Percentiles rank a stretch among this genome's conserved stretches.
Conservation (phyloP, 2,113 vertebrate genomes). For the Mystacornis crossleyi region DNA sequence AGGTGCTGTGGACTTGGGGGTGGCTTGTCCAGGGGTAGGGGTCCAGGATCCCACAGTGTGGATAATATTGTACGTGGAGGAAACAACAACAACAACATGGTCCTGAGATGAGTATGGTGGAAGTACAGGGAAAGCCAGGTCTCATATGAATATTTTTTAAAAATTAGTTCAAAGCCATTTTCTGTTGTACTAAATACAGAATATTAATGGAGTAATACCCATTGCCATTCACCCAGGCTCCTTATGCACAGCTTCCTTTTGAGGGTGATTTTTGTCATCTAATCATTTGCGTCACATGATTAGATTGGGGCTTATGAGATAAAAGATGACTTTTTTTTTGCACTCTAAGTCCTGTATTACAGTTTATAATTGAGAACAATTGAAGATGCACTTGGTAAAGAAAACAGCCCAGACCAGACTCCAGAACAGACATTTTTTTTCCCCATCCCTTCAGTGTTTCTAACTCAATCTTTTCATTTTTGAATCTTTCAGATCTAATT, state of each 20-base stretch:
- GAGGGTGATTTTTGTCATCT: not conserved
- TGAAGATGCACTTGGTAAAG: not conserved
- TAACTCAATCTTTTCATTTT: constrained; percentile 28
- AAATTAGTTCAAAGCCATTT: not conserved
- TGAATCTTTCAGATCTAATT: constrained; percentile 25
- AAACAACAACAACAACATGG: not conserved
- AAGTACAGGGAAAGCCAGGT: not conserved
- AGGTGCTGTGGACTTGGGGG: not conserved
- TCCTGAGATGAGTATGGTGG: not conserved
- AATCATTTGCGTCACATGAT: not conserved
- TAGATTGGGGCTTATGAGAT: not conserved
- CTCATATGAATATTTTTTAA: not conserved
- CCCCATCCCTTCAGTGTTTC: not conserved
- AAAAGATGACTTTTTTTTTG: not conserved
- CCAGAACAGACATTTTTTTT: not conserved
- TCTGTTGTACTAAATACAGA: not conserved
- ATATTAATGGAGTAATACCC: not conserved
- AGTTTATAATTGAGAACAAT: not conserved
- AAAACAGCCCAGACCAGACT: not conserved
- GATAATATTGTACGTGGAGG: rapidly evolving
- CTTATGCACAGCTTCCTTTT: not conserved
- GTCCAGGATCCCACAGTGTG: rapidly evolving
- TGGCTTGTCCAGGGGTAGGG: not conserved
- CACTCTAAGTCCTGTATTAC: not conserved
- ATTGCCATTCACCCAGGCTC: not conserved